phyloP scores from a whole-genome alignment of 2,888 invertebrate genomes.

The Tricholauxania praeusta region DNA sequence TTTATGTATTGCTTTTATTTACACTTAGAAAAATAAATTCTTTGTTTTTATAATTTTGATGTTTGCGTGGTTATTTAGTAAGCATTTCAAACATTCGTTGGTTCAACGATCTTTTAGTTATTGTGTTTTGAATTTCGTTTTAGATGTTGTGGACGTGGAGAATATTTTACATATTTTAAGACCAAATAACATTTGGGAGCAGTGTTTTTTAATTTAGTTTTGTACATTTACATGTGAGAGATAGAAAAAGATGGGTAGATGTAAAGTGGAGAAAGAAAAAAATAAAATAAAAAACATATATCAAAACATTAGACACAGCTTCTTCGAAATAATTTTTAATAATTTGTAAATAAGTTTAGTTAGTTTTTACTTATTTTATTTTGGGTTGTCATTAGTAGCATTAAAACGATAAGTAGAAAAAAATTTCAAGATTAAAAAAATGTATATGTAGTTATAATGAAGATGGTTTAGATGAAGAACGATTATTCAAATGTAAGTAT shows the following conservation, averaged over 20 bases:
- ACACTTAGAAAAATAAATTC: neutral
- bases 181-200: slow-evolving; percentile 23
- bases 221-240: slow-evolving; percentile 35
- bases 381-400: neutral
- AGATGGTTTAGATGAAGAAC: no score
- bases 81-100: slow-evolving; percentile 23
- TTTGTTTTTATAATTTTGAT: neutral
- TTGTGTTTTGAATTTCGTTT: slow-evolving; percentile 27
- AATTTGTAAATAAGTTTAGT: no score
- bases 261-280: slow-evolving; percentile 55
- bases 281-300: slow-evolving; percentile 57
- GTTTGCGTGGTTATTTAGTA: slow-evolving; percentile 24
- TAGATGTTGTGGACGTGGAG: slow-evolving; percentile 6
- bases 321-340: neutral
- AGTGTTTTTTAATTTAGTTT: slow-evolving; percentile 32
- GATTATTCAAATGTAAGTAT: no score
- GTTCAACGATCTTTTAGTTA: slow-evolving; percentile 28
- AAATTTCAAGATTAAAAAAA: neutral
- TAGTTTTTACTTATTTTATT: slow-evolving; percentile 4
- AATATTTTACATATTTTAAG: slow-evolving; percentile 28
- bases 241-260: slow-evolving; percentile 51
- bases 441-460: no score
- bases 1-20: slow-evolving; percentile 1
- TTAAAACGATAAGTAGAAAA: slow-evolving; percentile 8
- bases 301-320: slow-evolving; percentile 61